phyloP scores from a whole-genome alignment of 2,888 invertebrate species.

The Scaptomyza reducta region DNA sequence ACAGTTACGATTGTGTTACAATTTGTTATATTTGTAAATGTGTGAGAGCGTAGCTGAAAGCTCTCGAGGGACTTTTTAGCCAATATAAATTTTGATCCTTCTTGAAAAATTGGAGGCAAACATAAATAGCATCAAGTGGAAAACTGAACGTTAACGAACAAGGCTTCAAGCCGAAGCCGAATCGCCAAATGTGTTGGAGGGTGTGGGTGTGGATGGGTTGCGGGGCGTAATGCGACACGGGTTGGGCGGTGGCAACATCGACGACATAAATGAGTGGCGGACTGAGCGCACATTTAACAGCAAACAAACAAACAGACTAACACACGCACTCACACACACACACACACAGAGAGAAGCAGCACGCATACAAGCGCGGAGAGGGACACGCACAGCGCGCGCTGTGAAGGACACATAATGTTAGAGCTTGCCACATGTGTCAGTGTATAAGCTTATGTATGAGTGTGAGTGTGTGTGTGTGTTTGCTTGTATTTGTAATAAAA shows the following conservation, averaged over 20 bases:
- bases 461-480: constrained; percentile 34
- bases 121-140: constrained; percentile 80
- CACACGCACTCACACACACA: constrained; percentile 25
- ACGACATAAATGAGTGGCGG: constrained; percentile 76
- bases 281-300: constrained; percentile 77
- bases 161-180: constrained; percentile 26
- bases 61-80: constrained; percentile 84
- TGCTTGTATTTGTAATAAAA: constrained; percentile 78
- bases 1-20: constrained; percentile 82
- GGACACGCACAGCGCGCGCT: constrained; percentile 56
- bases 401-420: constrained; percentile 79
- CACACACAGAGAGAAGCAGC: constrained; percentile 34
- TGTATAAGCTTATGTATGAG: constrained; percentile 26
- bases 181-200: constrained; percentile 5
- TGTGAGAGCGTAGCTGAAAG: constrained; percentile 69
- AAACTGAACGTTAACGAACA: constrained; percentile 75
- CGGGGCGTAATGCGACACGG: constrained; percentile 28
- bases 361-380: constrained; percentile 16
- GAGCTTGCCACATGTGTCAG: constrained; percentile 69
- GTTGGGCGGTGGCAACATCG: constrained; percentile 52
- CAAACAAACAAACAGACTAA: constrained; percentile 70
- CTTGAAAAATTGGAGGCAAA: constrained; percentile 82
- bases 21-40: constrained; percentile 84
- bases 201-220: not conserved
- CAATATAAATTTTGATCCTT: constrained; percentile 83